Base-by-base conservation (phyloP, 2,797 vertebrate genomes). In the Rhabdophis nuchalis region DNA sequence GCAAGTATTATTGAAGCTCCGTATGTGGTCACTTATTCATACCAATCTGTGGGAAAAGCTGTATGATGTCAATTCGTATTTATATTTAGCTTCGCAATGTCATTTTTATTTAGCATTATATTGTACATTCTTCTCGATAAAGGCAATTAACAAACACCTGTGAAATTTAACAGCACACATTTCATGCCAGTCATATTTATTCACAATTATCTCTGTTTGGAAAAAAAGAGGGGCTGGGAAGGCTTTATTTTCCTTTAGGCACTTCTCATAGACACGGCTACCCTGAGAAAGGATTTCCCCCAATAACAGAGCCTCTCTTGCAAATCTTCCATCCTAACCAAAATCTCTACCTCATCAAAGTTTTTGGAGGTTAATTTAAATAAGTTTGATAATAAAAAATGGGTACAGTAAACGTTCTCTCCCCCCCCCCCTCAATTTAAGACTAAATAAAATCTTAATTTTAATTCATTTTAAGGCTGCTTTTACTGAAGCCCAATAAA, bases 121-220 rank as follows among this genome's bases (percentile, higher is more conserved):
- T 90, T 90, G 77, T 61, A 89, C 54, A 60, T 90, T 61, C 92
- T 92, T 12, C 93, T 94, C 91, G 89, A 60, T 90, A 85, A 94
- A 90, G 94, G 96, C 96, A 95, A 57, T 95, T 58, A 77, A 64
- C 90, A 95, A 96, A 41, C 90, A 94, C 93, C 93, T 88, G 36
- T 92, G 93, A 90, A 94, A 95, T 94, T 95, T 68, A 52, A 95
- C 32, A 95, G 93, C 92, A 96, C 94, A 61, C 41, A 58, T 36
- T 36, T 58, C 93, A 91, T 93, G 94, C 14, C 92, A 86, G 90
- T 87, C 82, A 89, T 91, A 95, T 64, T 90, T 91, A 91, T 61
- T 52, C 91, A 93, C 23, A 87, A 94, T 56, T 41, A 95, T 86
- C 92, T 41, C 86, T 50, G 82, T 95, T 95, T 92, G 61, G 64